Base-by-base conservation (phyloP, 2,113 vertebrate species). In the Rhinolophus sinicus region DNA sequence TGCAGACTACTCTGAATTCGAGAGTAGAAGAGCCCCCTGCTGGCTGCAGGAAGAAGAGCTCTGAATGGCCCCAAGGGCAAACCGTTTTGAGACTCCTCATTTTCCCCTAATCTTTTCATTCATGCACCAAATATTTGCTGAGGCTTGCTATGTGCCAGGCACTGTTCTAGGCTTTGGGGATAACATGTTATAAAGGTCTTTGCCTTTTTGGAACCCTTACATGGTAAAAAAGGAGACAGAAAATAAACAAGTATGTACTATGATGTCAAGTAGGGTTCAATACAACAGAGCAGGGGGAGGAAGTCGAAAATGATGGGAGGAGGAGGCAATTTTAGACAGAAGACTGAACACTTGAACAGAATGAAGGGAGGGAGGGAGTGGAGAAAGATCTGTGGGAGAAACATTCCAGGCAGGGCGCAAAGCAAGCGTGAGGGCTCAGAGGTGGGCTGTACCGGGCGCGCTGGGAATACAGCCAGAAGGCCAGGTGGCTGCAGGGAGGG, bases 21-120 rank as follows among this genome's bases (percentile, higher is more conserved):
- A 58, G 95, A 86, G 96, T 72, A 14, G 90, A 97, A 94, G 97
- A 90, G 97, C 97, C 97, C 94, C 97, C 97, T 98, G 97, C 97
- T 96, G 97, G 97, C 73, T 76, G 18, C 80, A 80, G 70, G 33
- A 64, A 62, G n/a, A 47, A 93, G 50, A 38, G 47, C n/a, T 64
- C 58, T 8, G 82, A 38, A 30, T 14, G 52, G 56, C 30, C 69
- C 13, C 54, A 14, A 1, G 0, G 28, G 40, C 8, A 3, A 0
- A 8, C 93, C 62, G 7, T 77, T 82, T 69, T 75, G 67, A 80
- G 11, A 50, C 6, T 22, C 12, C 11, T 2, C 12, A 10, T 28
- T 33, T 75, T 38, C 21, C 35, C 10, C 60, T 19, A 0, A 33
- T 38, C 22, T 18, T 44, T 72, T 60, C 44, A 21, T 60, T 77